Percentiles rank a stretch among this genome's conserved stretches.
phyloP scores from a whole-genome alignment of 2,113 vertebrate genomes.

The Nothoprocta perdicaria region DNA sequence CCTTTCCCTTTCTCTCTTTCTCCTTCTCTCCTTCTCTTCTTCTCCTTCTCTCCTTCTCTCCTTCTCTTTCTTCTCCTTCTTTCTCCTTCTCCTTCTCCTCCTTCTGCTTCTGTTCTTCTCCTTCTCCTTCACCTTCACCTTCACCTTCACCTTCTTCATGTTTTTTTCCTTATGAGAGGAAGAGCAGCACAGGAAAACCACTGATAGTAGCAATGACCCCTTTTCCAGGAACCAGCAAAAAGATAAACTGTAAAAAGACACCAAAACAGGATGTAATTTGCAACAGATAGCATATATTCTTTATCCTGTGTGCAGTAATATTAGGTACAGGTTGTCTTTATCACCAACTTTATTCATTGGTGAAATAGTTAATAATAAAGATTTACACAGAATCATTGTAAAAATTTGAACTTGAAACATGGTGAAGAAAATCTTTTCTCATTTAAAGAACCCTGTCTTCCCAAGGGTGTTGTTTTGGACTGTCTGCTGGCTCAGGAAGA shows the following conservation, averaged over 20 bases:
- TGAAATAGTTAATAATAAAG: neutral
- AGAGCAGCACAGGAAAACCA: neutral
- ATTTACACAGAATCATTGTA: neutral
- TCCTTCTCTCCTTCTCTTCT: too few relatives aligned
- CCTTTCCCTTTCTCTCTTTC: too few relatives aligned
- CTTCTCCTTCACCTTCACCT: too few relatives aligned
- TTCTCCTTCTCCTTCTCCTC: too few relatives aligned
- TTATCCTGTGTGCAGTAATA: neutral
- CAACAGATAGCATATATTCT: neutral
- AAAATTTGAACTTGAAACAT: neutral
- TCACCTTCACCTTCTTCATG: too few relatives aligned
- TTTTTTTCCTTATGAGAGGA: neutral
- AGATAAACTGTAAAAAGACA: neutral
- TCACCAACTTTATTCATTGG: neutral
- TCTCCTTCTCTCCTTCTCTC: too few relatives aligned
- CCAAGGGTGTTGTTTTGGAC: neutral
- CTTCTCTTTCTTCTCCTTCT: neutral
- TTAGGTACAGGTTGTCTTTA: neutral
- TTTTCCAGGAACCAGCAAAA: neutral
- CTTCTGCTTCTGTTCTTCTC: too few relatives aligned
- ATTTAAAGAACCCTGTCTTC: neutral
- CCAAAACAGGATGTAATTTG: neutral
- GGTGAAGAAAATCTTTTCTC: neutral
- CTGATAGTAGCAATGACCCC: neutral
- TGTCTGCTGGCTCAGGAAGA: conserved; percentile 23